phyloP scores from a whole-genome alignment of 1,140 invertebrate species.

The Agrypnia vestita region DNA sequence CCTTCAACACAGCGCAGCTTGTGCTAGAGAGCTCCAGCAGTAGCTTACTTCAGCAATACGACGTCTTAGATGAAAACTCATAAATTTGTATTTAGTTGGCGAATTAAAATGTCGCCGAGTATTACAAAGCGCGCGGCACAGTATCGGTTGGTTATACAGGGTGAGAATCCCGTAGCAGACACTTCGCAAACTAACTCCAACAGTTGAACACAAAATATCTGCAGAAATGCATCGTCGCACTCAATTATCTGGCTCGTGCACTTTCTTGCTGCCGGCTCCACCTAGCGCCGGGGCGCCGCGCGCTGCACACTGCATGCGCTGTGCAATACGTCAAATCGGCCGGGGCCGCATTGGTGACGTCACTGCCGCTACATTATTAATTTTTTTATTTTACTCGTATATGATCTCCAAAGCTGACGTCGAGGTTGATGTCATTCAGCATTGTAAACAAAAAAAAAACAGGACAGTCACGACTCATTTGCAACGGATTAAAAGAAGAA shows the following conservation, averaged over 20 bases:
- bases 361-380: too few species aligned
- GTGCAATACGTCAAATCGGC: neutral
- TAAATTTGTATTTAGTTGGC: too few species aligned
- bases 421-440: too few species aligned
- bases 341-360: neutral
- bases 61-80: too few species aligned
- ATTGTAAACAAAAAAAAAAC: too few species aligned
- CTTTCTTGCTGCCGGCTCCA: conserved; percentile 21
- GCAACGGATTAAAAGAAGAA: too few species aligned
- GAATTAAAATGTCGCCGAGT: neutral
- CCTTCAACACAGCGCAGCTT: too few species aligned
- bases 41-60: too few species aligned
- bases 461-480: too few species aligned
- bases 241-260: conserved; percentile 32
- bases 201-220: conserved; percentile 11
- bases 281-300: neutral
- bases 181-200: conserved; percentile 11
- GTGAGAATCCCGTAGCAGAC: conserved; percentile 3
- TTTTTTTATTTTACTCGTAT: too few species aligned
- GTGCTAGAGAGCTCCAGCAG: too few species aligned
- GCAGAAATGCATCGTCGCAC: conserved; percentile 28
- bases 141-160: neutral
- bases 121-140: neutral
- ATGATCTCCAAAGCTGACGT: too few species aligned
- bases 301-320: neutral